These are phyloP conservation scores for Thymallus thymallus DNA, from an alignment of 2,113 vertebrate genomes.

Conservation along the genomic window DNA sequence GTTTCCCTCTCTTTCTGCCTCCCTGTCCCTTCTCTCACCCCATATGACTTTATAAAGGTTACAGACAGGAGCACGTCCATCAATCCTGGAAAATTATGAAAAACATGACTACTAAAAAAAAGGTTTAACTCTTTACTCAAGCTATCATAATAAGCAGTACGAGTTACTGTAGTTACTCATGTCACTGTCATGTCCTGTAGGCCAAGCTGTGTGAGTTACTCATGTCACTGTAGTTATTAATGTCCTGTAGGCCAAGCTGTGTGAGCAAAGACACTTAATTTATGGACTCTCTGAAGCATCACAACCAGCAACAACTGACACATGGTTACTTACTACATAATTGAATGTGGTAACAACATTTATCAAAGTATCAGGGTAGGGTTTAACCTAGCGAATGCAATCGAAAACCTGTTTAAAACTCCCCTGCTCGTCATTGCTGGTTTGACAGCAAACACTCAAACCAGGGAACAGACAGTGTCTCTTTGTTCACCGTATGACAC, in stretches of 20 bases:
- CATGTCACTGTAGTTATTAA: background rate
- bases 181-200: no score
- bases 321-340: constrained; percentile 2
- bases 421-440: constrained; percentile 54
- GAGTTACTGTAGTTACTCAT: background rate
- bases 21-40: constrained; percentile 22
- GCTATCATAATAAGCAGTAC: no score
- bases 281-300: background rate
- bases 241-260: background rate
- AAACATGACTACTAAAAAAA: background rate
- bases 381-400: constrained; percentile 11
- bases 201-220: no score
- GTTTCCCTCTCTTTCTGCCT: background rate
- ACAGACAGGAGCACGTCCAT: background rate
- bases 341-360: constrained; percentile 14
- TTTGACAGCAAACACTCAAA: constrained; percentile 65
- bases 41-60: constrained; percentile 6
- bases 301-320: background rate
- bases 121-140: no score
- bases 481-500: constrained; percentile 66
- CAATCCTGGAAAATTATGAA: background rate
- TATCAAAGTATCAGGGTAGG: constrained; percentile 18
- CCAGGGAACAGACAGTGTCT: constrained; percentile 54
- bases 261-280: background rate
- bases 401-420: constrained; percentile 14